Evolutionary conservation across 2,113 vertebrate genomes (phyloP), one percentile per base, ranked within the genome.

Genomic region (Sturnus vulgaris): DNA sequence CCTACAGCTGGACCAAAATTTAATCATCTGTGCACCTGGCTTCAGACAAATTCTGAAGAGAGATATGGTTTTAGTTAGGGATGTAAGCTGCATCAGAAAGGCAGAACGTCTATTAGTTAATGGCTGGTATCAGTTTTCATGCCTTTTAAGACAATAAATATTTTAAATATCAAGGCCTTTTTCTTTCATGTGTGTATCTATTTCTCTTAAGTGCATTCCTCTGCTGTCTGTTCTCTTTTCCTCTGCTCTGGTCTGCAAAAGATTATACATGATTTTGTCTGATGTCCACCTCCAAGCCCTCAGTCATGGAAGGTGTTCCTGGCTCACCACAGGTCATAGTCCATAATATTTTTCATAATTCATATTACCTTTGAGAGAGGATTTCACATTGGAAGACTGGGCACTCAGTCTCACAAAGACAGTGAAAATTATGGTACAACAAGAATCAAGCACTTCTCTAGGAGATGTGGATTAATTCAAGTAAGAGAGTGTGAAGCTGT

Each of bases 111-210:
- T 98, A 98, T 98, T 98, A 98, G 91, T 98, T 98, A 97, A 97
- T 97, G 98, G 98, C 98, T 97, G 98, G 98, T 99, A 99, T 99
- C 99, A 98, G 98, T 99, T 99, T 99, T 99, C 98, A 97, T 98
- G 98, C 98, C 98, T 98, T 98, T 99, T 98, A 98, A 98, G 98
- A 98, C 98, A 98, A 98, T 97, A 98, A 98, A 98, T 98, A 97
- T 99, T 99, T 99, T 98, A 97, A 98, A 98, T 98, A 99, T 99
- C 98, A 98, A 98, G 98, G 98, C 97, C 93, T 95, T 94, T 97
- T 98, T 98, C 87, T 97, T 97, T 97, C 97, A 97, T 97, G 82
- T 98, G 96, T 97, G 92, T 97, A 98, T 98, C 98, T 98, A 97
- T 98, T 98, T 98, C 98, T 98, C 95, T 80, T 98, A 98, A 98